These are phyloP conservation scores for Phallusia fumigata DNA, from an alignment of 23 tunicate species.

Conservation along the genomic window DNA sequence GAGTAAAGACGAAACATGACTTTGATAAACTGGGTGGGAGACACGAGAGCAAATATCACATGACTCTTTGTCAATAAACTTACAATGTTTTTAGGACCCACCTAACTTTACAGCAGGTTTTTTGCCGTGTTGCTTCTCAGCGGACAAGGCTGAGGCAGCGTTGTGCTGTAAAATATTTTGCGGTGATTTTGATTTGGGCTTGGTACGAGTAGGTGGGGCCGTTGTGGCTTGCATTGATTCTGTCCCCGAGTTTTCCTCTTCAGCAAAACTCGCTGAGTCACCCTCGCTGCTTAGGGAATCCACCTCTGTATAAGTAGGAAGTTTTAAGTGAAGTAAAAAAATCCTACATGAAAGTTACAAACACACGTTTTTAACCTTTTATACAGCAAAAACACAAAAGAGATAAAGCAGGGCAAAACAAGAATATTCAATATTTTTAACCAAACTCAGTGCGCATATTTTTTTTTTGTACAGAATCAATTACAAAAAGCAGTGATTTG, in stretches of 20 bases:
- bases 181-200: background rate
- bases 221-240: constrained; percentile 27
- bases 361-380: too few species aligned
- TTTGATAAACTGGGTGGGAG: background rate
- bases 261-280: constrained; percentile 12
- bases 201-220: background rate
- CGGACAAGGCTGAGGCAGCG: background rate
- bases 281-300: constrained; percentile 21
- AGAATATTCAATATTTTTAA: too few species aligned
- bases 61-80: background rate
- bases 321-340: background rate
- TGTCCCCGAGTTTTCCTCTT: constrained; percentile 30
- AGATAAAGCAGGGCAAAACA: too few species aligned
- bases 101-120: background rate
- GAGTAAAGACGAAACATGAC: background rate
- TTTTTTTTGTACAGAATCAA: too few species aligned
- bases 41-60: background rate
- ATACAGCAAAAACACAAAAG: too few species aligned
- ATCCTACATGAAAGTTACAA: background rate
- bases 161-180: background rate
- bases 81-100: background rate
- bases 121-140: background rate
- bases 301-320: background rate
- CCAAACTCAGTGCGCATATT: too few species aligned
- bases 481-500: too few species aligned